Evolutionary conservation across 2,888 invertebrate genomes (phyloP).

Genomic region (Acanthosepion pharaonis): DNA sequence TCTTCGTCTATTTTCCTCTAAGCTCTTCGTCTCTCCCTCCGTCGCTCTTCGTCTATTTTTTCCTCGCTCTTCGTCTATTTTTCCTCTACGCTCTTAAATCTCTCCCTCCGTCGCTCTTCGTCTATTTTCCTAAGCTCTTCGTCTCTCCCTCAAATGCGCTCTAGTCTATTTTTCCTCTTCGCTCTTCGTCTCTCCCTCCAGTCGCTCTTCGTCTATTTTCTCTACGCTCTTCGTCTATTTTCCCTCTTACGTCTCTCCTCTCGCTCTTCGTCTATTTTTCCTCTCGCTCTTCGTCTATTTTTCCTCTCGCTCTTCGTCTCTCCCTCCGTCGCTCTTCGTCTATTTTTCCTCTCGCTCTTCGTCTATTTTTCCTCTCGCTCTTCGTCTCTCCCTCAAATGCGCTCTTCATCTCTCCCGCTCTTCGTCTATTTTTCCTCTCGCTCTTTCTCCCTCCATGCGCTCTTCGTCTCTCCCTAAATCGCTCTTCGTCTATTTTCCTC

Average conservation of each 20-base stretch:
- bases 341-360: too few species aligned
- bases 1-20: fast-evolving
- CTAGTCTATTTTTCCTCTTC: not conserved
- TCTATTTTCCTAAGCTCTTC: too few species aligned
- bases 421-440: fast-evolving
- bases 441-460: too few species aligned
- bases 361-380: fast-evolving
- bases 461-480: fast-evolving
- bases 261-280: not conserved
- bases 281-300: not conserved
- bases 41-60: fast-evolving
- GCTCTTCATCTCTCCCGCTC: fast-evolving
- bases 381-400: fast-evolving
- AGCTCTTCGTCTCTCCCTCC: too few species aligned
- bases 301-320: too few species aligned
- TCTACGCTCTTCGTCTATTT: not conserved
- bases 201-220: too few species aligned
- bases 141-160: fast-evolving
- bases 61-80: fast-evolving
- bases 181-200: not conserved
- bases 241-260: too few species aligned
- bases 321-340: fast-evolving
- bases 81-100: too few species aligned
- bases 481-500: not conserved
- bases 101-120: too few species aligned